phyloP scores from a whole-genome alignment of 2,888 invertebrate species.

The Zaprionus bogoriensis region DNA sequence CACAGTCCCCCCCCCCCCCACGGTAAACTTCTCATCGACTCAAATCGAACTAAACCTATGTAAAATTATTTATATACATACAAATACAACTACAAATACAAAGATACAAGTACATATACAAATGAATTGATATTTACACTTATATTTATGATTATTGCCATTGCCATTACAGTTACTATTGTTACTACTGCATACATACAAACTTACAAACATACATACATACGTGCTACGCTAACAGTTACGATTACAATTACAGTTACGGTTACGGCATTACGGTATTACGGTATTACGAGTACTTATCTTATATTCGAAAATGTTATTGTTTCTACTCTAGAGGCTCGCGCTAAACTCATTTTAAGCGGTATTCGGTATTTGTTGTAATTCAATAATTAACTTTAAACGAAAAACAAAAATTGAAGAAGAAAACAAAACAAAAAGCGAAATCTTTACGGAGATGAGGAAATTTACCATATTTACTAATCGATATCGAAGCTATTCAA shows the following conservation, averaged over 20 bases:
- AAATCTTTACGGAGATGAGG: constrained; percentile 16
- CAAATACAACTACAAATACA: constrained; percentile 2
- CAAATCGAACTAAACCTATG: constrained; percentile 26
- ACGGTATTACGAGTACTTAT: constrained; percentile 40
- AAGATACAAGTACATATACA: constrained; percentile 3
- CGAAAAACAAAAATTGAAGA: constrained; percentile 15
- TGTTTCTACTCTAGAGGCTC: constrained; percentile 61
- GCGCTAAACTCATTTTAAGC: constrained; percentile 72
- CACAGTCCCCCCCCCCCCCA: not conserved
- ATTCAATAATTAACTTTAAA: constrained; percentile 65
- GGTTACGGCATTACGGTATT: constrained; percentile 13
- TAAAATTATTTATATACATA: constrained; percentile 3
- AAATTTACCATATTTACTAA: constrained; percentile 62
- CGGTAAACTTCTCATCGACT: not conserved
- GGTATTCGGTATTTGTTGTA: constrained; percentile 71
- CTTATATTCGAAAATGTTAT: constrained; percentile 39
- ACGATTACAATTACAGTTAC: constrained; percentile 20
- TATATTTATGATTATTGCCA: constrained; percentile 70
- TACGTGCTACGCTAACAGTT: constrained; percentile 1
- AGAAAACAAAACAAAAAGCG: constrained; percentile 6
- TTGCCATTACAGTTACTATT: constrained; percentile 61
- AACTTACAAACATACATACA: not conserved
- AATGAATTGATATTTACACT: constrained; percentile 14
- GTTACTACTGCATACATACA: constrained; percentile 31
- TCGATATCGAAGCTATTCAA: constrained; percentile 49